phyloP scores from a whole-genome alignment of 2,888 invertebrate species.

The Tuta absoluta region DNA sequence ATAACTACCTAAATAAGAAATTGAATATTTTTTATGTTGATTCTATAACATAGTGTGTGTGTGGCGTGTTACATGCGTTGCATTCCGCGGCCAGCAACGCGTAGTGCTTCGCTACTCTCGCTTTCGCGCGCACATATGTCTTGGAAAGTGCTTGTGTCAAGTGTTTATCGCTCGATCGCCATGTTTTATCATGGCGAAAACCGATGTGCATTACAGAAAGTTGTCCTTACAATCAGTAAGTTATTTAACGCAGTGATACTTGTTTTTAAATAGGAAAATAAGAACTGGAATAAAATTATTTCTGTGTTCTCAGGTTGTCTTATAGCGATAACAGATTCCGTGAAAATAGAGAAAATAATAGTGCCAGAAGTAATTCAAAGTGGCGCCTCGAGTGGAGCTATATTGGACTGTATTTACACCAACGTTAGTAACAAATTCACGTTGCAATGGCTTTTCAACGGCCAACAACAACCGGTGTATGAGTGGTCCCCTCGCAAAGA shows the following conservation, averaged over 20 bases:
- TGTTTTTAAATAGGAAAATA: not conserved
- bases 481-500: constrained; percentile 41
- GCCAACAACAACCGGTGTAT: constrained; percentile 38
- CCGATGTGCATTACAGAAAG: not conserved
- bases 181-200: not conserved
- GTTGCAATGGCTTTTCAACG: constrained; percentile 46
- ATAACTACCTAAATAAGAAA: not conserved
- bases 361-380: constrained; percentile 48
- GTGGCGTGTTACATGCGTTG: not conserved
- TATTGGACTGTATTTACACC: constrained; percentile 45
- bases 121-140: constrained; percentile 25
- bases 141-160: constrained; percentile 21
- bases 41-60: not conserved
- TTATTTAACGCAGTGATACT: not conserved
- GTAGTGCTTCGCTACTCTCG: constrained; percentile 18
- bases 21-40: not conserved
- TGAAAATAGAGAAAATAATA: constrained; percentile 45
- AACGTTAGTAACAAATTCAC: constrained; percentile 39
- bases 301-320: constrained; percentile 16
- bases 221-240: not conserved
- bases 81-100: not conserved
- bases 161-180: not conserved
- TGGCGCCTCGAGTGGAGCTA: constrained; percentile 35
- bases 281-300: not conserved
- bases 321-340: constrained; percentile 35